These are phyloP conservation scores for Brachypteracias leptosomus DNA, from an alignment of 2,113 vertebrate species.

Conservation along the genomic window DNA sequence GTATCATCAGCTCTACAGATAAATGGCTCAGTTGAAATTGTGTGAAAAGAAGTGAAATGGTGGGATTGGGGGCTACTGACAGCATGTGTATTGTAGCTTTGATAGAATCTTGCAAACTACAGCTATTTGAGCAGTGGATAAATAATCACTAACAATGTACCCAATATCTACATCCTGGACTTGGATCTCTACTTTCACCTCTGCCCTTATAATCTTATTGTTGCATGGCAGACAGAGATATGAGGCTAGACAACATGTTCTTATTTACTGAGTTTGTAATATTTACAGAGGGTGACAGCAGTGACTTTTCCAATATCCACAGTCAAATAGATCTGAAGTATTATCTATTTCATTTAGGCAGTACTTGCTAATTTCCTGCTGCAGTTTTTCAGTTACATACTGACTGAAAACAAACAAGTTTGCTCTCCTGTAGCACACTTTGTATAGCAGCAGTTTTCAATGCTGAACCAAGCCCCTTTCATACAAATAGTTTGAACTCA, in stretches of 20 bases:
- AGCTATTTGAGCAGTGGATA: neutral
- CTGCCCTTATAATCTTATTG: neutral
- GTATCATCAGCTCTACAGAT: neutral
- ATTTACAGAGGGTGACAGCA: neutral
- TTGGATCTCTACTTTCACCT: neutral
- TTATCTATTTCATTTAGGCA: neutral
- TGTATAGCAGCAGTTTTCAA: neutral
- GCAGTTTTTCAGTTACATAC: neutral
- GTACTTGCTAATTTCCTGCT: neutral
- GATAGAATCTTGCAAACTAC: neutral
- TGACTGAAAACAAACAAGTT: neutral
- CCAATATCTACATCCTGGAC: neutral
- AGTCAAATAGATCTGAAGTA: neutral
- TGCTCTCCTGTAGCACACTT: neutral
- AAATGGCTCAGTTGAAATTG: neutral
- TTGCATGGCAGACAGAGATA: neutral
- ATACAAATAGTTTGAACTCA: neutral
- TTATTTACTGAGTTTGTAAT: neutral
- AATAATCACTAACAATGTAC: neutral
- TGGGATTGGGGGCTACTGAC: neutral
- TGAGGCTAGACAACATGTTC: neutral
- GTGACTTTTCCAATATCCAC: neutral
- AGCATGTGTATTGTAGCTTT: neutral
- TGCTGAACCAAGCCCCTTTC: neutral
- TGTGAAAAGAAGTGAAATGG: neutral